Conservation (phyloP, 1,140 invertebrate genomes). For the Saccostrea echinata region DNA sequence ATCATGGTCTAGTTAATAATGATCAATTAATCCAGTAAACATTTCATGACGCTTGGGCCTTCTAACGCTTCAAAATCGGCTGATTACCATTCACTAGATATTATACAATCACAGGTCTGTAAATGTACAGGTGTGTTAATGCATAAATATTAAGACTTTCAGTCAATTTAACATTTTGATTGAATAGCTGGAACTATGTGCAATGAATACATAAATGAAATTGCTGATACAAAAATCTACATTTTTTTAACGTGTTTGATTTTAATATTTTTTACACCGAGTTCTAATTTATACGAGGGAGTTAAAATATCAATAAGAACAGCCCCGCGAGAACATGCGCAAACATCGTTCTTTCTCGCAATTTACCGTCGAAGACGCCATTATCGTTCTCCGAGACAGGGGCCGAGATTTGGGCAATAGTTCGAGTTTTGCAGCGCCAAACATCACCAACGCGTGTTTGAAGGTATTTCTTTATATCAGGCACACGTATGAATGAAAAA, state of each 20-base stretch:
- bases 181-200: too few relatives aligned
- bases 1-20: too few relatives aligned
- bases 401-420: conserved; percentile 75
- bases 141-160: too few relatives aligned
- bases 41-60: too few relatives aligned
- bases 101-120: too few relatives aligned
- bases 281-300: not conserved
- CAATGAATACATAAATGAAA: too few relatives aligned
- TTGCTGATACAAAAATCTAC: not conserved
- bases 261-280: conserved; percentile 8
- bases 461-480: not conserved
- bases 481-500: not conserved
- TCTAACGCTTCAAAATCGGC: too few relatives aligned
- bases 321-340: conserved; percentile 67
- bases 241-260: not conserved
- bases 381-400: conserved; percentile 77
- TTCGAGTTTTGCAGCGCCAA: conserved; percentile 72
- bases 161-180: too few relatives aligned
- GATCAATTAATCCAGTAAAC: too few relatives aligned
- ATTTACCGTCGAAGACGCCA: conserved; percentile 77
- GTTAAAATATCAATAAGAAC: not conserved
- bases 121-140: too few relatives aligned
- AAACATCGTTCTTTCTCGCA: conserved; percentile 75
- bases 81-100: too few relatives aligned
- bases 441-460: conserved; percentile 4